Percentiles rank a stretch among this genome's conserved stretches.
phyloP scores from a whole-genome alignment of 2,113 vertebrate genomes.

The Vulpes ferrilata region DNA sequence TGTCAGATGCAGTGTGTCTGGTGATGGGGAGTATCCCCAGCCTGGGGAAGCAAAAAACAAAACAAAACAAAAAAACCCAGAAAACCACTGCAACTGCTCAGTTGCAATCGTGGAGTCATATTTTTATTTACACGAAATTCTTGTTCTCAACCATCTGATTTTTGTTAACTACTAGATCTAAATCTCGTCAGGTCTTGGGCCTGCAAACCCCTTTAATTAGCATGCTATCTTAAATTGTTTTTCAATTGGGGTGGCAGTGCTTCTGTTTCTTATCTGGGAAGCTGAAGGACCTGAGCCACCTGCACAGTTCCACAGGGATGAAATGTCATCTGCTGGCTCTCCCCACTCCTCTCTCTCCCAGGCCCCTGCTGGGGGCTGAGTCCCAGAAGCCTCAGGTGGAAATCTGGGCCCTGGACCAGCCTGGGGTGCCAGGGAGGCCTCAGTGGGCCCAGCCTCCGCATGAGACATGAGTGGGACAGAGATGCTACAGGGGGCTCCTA shows the following conservation, averaged over 20 bases:
- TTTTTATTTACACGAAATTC: not conserved
- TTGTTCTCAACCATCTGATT: constrained; percentile 20
- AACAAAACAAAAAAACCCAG: not conserved
- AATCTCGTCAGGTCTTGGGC: not conserved
- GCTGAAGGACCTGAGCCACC: not conserved
- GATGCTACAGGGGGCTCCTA: not conserved
- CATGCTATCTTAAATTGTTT: constrained; percentile 55
- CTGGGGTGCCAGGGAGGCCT: not conserved
- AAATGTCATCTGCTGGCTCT: not conserved
- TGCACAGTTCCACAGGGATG: not conserved
- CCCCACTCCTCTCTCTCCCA: not conserved
- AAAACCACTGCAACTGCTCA: not conserved
- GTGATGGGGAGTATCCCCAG: not conserved
- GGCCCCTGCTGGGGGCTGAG: not conserved
- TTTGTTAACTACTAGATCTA: constrained; percentile 35
- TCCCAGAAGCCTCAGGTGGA: not conserved
- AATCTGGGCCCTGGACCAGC: not conserved
- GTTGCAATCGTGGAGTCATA: not conserved
- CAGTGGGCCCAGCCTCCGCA: accelerated
- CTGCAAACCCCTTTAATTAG: constrained; percentile 57
- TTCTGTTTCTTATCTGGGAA: constrained; percentile 36
- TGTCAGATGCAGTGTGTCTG: not conserved
- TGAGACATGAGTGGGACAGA: not conserved
- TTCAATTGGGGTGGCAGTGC: not conserved
- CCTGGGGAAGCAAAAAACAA: not conserved